A percentile compares a stretch with the other conserved stretches of the same genome.
phyloP scores from a whole-genome alignment of 2,888 invertebrate genomes.

The Eupithecia dodoneata region DNA sequence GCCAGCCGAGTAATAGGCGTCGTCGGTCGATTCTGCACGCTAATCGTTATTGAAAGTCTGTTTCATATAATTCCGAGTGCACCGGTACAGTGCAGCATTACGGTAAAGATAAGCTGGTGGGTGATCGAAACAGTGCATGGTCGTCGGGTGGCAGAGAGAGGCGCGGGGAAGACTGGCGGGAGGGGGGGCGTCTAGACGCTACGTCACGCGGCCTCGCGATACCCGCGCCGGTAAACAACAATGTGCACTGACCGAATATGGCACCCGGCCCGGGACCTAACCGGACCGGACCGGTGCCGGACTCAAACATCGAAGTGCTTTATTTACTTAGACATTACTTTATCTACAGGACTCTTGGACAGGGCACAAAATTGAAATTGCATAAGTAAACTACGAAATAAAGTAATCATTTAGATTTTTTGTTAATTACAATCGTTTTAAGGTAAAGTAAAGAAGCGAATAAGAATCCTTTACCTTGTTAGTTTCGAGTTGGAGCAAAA shows the following conservation, averaged over 20 bases:
- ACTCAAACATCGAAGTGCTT: background rate
- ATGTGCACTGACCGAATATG: constrained; percentile 84
- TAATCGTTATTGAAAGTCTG: constrained; percentile 33
- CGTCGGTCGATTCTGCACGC: constrained; percentile 7
- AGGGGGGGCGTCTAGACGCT: constrained; percentile 79
- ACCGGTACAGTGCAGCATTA: constrained; percentile 73
- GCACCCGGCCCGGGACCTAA: constrained; percentile 71
- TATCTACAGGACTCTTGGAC: no score
- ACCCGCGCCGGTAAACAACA: constrained; percentile 84
- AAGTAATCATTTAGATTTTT: no score
- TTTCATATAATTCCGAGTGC: constrained; percentile 53
- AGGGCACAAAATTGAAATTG: no score
- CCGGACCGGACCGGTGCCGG: constrained; percentile 51
- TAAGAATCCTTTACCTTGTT: no score
- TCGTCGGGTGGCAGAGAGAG: constrained; percentile 53
- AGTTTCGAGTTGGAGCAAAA: no score
- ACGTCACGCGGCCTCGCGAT: constrained; percentile 86
- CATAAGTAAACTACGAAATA: no score
- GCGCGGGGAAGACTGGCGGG: constrained; percentile 53
- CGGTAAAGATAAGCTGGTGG: constrained; percentile 81
- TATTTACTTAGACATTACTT: no score
- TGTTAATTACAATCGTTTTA: no score
- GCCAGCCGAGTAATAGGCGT: constrained; percentile 9
- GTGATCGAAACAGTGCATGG: constrained; percentile 79
- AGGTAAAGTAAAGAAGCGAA: no score